Evolutionary conservation across 2,113 vertebrate species (phyloP), one percentile per base, ranked within the genome.

Genomic region (Orientallactaga bullata): DNA sequence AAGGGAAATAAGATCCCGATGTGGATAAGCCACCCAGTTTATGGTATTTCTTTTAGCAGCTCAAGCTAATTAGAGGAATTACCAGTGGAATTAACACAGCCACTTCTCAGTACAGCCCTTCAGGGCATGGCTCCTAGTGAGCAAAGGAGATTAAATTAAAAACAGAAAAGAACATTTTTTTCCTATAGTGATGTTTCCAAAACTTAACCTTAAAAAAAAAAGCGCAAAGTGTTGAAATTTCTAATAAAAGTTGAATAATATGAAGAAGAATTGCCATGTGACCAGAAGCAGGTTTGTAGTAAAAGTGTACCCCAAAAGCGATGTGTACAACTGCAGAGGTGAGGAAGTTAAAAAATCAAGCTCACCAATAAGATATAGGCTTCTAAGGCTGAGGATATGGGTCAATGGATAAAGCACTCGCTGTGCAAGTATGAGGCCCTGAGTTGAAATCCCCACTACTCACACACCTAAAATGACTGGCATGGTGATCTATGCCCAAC

Each of bases 301-400:
- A 0, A 39, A 26, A 16, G 12, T 26, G 15, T 86, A 84, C n/a
- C 82, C 86, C 58, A 51, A 35, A 8, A 76, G 93, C 39, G 89
- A 84, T 69, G 69, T 42, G 4, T 58, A 51, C 61, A 42, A 87
- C 68, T 72, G 58, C 5, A 0, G 55, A 95, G 84, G 94, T 21
- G 92, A 74, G 88, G 84, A 42, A 37, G 84, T 88, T 60, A 61
- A 87, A 95, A 95, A 94, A 74, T 37, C 85, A 79, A 86, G 63
- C 61, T 68, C 20, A 32, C 95, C 73, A 32, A 17, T 60, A 73
- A 92, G 84, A 89, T 71, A 78, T 74, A 32, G 18, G 55, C 73
- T 55, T 55, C 55, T 55, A 55, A 13, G 55, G 55, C 15, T 12
- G 55, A 55, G 55, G 55, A 55, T 13, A 55, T 55, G 55, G 55